These are phyloP conservation scores for Ursus arctos DNA, from an alignment of 2,113 vertebrate species.

Conservation along the genomic window DNA sequence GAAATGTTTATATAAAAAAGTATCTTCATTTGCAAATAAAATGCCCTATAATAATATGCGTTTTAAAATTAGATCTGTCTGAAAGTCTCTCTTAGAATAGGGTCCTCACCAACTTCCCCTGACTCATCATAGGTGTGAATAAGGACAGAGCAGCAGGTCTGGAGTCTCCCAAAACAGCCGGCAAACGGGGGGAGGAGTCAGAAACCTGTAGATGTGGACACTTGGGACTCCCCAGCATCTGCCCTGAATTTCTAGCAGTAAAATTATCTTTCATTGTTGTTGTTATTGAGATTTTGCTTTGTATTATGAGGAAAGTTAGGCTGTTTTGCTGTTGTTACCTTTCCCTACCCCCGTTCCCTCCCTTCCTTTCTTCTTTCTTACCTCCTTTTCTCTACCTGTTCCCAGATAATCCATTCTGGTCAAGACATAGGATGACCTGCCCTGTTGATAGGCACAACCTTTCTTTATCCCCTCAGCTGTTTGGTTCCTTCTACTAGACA, in stretches of 20 bases:
- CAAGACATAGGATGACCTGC: background rate
- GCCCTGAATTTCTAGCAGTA: background rate
- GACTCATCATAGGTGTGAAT: background rate
- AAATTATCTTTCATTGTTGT: background rate
- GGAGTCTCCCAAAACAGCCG: background rate
- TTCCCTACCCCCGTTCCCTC: too few relatives aligned
- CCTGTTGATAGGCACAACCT: fast-evolving
- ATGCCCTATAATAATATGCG: background rate
- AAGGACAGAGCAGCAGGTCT: background rate
- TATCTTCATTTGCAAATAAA: conserved; percentile 1
- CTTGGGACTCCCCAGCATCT: background rate
- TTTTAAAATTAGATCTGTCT: background rate
- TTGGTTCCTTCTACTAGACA: background rate
- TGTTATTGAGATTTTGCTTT: background rate
- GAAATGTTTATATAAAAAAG: background rate
- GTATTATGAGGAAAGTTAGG: background rate
- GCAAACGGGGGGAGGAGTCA: background rate
- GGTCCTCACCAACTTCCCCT: background rate
- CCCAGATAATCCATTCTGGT: background rate
- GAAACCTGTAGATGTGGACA: background rate
- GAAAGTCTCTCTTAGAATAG: background rate
- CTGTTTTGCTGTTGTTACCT: too few relatives aligned
- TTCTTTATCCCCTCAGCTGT: background rate
- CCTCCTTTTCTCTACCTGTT: background rate
- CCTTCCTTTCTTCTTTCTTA: fast-evolving